phyloP scores from a whole-genome alignment of 2,888 invertebrate species.

The Tholera decimalis region DNA sequence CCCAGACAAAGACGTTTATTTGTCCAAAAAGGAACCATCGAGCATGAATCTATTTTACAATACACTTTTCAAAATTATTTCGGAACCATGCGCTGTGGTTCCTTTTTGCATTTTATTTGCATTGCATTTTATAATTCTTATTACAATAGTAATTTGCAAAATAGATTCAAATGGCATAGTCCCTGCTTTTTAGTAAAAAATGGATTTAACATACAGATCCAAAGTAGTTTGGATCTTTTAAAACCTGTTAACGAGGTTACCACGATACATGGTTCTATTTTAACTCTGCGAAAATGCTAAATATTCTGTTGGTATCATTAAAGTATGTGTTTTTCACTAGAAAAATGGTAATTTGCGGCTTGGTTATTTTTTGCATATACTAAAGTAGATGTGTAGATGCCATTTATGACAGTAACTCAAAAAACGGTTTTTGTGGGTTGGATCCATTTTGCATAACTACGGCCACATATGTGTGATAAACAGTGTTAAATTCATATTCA shows the following conservation, averaged over 20 bases:
- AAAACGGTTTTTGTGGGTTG: constrained; percentile 10
- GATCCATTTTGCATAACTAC: too few relatives aligned
- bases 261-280: constrained; percentile 27
- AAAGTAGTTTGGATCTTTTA: constrained; percentile 22
- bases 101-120: constrained; percentile 4
- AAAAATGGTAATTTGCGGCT: constrained; percentile 16
- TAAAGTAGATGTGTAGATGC: constrained; percentile 7
- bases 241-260: too few relatives aligned
- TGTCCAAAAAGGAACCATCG: constrained; percentile 8
- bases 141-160: too few relatives aligned
- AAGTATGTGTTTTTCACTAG: constrained; percentile 20
- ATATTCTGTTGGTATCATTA: constrained; percentile 19
- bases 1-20: constrained; percentile 2
- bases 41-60: constrained; percentile 17
- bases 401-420: constrained; percentile 16
- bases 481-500: too few relatives aligned
- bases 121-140: too few relatives aligned
- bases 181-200: constrained; percentile 5
- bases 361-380: constrained; percentile 18
- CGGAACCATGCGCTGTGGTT: constrained; percentile 3
- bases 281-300: constrained; percentile 15
- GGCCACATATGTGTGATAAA: too few relatives aligned
- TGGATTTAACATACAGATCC: constrained; percentile 18
- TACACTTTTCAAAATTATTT: neutral
- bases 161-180: too few relatives aligned